phyloP scores from a whole-genome alignment of 2,113 vertebrate species.

The Recurvirostra avosetta region DNA sequence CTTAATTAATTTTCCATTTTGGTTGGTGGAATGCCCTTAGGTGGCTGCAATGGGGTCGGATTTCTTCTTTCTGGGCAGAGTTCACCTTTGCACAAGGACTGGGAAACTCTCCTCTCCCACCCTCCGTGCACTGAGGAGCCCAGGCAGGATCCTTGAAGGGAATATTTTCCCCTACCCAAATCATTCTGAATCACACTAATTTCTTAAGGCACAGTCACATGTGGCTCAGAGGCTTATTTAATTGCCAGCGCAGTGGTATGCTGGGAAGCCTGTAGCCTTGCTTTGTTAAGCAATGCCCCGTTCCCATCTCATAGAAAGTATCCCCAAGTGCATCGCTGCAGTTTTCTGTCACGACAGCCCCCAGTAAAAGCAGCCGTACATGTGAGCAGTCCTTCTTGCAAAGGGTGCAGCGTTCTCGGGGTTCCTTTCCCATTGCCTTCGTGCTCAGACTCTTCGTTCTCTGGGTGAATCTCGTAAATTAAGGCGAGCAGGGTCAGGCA shows the following conservation, averaged over 20 bases:
- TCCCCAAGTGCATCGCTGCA: neutral
- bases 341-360: neutral
- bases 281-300: slow-evolving; percentile 15
- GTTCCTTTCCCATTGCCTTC: neutral
- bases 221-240: slow-evolving; percentile 42
- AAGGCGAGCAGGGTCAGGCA: neutral
- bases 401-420: neutral
- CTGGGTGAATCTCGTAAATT: neutral
- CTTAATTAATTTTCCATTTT: slow-evolving; percentile 69
- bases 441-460: neutral
- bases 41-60: slow-evolving; percentile 41
- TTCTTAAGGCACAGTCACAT: slow-evolving; percentile 47
- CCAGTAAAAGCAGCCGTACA: neutral
- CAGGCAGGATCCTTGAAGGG: slow-evolving; percentile 21
- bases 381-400: neutral
- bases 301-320: neutral
- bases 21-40: slow-evolving; percentile 60
- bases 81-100: slow-evolving; percentile 55
- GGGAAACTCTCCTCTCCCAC: slow-evolving; percentile 43
- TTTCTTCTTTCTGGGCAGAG: slow-evolving; percentile 54
- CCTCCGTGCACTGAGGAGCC: neutral
- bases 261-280: neutral
- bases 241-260: neutral
- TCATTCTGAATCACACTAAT: slow-evolving; percentile 33
- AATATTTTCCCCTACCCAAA: slow-evolving; percentile 42